phyloP scores from a whole-genome alignment of 2,797 vertebrate species.

The Phalloptychus januarius region DNA sequence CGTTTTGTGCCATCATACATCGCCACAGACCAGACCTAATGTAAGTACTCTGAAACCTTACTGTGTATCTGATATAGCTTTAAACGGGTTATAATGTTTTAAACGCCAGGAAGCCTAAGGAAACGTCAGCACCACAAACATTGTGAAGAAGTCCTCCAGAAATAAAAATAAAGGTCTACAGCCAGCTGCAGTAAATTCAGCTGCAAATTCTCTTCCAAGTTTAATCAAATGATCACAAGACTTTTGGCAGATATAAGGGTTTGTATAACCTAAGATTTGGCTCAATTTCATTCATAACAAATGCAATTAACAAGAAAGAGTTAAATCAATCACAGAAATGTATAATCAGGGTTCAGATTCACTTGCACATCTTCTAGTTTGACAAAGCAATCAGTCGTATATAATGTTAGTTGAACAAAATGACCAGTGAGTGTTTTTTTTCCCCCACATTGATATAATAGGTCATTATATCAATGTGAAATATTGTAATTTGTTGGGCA shows the following conservation, averaged over 20 bases:
- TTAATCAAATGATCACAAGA: neutral
- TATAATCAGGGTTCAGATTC: neutral
- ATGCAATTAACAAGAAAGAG: neutral
- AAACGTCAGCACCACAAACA: neutral
- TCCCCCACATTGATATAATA: neutral
- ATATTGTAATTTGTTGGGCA: neutral
- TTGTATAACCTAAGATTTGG: neutral
- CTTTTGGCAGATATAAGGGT: neutral
- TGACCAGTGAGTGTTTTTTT: neutral
- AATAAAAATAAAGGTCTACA: neutral
- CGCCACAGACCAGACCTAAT: constrained; percentile 91
- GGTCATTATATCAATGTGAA: neutral
- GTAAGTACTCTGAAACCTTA: constrained; percentile 81
- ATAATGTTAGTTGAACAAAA: neutral
- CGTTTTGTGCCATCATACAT: constrained; percentile 97
- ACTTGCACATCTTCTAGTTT: neutral
- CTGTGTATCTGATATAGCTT: neutral
- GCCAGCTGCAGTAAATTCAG: neutral
- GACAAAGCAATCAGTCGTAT: neutral
- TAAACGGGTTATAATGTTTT: neutral
- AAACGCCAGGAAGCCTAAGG: neutral
- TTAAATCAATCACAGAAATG: neutral
- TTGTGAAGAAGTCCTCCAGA: neutral
- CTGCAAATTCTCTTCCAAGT: neutral
- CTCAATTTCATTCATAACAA: neutral